Base-by-base conservation (phyloP, 1,140 invertebrate genomes). In the Ruditapes philippinarum region DNA sequence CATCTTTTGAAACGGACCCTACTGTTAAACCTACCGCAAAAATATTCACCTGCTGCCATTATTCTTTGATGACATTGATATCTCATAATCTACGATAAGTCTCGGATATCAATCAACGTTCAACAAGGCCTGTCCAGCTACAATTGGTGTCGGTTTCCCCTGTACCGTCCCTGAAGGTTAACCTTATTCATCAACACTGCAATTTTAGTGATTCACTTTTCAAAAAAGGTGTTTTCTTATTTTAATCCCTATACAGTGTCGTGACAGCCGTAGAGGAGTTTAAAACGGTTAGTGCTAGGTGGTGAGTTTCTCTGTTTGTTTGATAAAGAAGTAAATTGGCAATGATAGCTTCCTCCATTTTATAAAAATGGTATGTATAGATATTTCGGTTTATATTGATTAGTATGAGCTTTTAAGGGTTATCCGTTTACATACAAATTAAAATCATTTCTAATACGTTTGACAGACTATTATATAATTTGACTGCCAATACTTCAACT, bases 111-210 rank as follows among this genome's bases (percentile, higher is more conserved):
- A 70, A 70, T 70, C 65, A 70, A 70, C 65, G 4, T 62, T 36
- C 38, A 70, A 70, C 65, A 40, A 70, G 36, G 33, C 28, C 60
- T 65, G 60, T 28, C 60, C 33, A 38, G 65, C 3, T 4, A 70
- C 65, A 70, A 70, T 70, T 38, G 14, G 65, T 70, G 65, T 70
- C 65, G 28, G 22, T 70, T 70, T 70, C 65, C 36, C 25, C 38
- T 12, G 38, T 28, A 19, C 25, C 4, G n/a, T 70, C 65, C 38
- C 1, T 4, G 22, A 70, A 70, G 65, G 65, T 70, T 70, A 70
- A 65, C 36, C 11, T 40, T 38, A 38, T 38, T 38, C 19, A 70
- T 70, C 31, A 38, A 38, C 11, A 12, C 38, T 7, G 65, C 38
- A 70, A 38, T 38, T 40, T 36, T 70, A 17, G 65, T 70, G 33